phyloP scores from a whole-genome alignment of 2,797 vertebrate genomes.

The Pangasius djambal region DNA sequence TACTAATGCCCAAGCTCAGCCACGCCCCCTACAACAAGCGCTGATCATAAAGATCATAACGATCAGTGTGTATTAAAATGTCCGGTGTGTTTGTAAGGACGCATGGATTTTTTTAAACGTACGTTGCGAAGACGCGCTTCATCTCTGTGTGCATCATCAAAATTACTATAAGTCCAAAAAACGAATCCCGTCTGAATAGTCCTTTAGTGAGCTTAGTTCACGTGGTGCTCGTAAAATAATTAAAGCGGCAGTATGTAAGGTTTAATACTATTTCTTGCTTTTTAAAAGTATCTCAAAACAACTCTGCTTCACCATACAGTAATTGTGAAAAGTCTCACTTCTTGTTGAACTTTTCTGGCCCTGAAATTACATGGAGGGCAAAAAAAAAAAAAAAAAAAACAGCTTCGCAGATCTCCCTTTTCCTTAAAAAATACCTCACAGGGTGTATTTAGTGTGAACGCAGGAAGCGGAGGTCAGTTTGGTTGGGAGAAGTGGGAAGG shows the following conservation, averaged over 20 bases:
- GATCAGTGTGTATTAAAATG: neutral
- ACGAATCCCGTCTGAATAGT: neutral
- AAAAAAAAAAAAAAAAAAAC: too few species aligned
- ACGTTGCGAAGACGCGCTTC: neutral
- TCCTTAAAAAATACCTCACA: neutral
- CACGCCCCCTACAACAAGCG: neutral
- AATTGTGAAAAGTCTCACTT: neutral
- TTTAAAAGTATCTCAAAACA: neutral
- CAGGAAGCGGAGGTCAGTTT: neutral
- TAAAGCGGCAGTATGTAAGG: neutral
- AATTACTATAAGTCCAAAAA: neutral
- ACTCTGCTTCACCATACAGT: neutral
- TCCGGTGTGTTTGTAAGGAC: too few species aligned
- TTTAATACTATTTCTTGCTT: neutral
- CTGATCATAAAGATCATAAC: neutral
- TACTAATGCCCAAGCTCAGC: neutral
- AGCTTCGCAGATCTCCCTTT: neutral
- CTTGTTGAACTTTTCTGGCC: neutral
- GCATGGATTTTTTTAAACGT: neutral
- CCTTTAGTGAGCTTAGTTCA: neutral
- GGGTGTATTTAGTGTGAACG: neutral
- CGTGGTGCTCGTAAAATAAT: neutral
- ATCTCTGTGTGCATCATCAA: neutral
- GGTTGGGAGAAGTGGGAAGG: neutral
- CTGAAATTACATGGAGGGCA: neutral